Conservation (phyloP, 2,888 invertebrate genomes). For the Panzeria rudis region DNA sequence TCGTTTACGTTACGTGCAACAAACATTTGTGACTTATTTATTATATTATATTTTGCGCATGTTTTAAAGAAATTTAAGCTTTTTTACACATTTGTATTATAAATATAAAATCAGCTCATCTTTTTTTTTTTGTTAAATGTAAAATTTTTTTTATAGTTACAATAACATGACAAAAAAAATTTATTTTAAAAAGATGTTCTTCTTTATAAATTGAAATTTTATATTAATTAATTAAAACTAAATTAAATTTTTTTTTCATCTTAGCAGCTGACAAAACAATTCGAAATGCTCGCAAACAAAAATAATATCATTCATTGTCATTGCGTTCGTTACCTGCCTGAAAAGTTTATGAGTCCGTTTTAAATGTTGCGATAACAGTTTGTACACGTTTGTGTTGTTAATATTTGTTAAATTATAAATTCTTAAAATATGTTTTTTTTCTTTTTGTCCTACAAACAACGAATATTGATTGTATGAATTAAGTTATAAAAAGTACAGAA, state of each 20-base stretch:
- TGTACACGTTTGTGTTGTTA: slow-evolving; percentile 63
- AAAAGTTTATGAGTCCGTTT: slow-evolving; percentile 57
- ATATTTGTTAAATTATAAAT: slow-evolving; percentile 50
- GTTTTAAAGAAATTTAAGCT: not conserved
- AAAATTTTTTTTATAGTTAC: slow-evolving; percentile 9
- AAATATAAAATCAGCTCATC: not conserved
- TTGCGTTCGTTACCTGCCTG: slow-evolving; percentile 69
- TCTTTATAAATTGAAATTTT: slow-evolving; percentile 21
- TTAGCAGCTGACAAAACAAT: slow-evolving; percentile 70
- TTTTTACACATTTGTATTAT: slow-evolving; percentile 5
- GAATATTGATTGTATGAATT: slow-evolving; percentile 18
- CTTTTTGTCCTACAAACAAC: slow-evolving; percentile 42
- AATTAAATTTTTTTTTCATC: slow-evolving; percentile 58
- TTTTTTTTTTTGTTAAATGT: not conserved
- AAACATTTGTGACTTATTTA: not conserved
- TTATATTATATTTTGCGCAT: not conserved
- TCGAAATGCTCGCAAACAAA: slow-evolving; percentile 52
- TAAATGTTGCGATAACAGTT: slow-evolving; percentile 66
- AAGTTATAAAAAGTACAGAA: slow-evolving; percentile 19
- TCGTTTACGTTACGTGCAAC: too few species aligned
- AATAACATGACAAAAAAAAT: too few species aligned
- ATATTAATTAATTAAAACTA: slow-evolving; percentile 45
- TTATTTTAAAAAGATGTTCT: not conserved
- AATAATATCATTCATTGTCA: slow-evolving; percentile 64
- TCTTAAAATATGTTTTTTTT: not conserved